Conservation (phyloP, 2,888 invertebrate species). For the Dolomedes plantarius region DNA sequence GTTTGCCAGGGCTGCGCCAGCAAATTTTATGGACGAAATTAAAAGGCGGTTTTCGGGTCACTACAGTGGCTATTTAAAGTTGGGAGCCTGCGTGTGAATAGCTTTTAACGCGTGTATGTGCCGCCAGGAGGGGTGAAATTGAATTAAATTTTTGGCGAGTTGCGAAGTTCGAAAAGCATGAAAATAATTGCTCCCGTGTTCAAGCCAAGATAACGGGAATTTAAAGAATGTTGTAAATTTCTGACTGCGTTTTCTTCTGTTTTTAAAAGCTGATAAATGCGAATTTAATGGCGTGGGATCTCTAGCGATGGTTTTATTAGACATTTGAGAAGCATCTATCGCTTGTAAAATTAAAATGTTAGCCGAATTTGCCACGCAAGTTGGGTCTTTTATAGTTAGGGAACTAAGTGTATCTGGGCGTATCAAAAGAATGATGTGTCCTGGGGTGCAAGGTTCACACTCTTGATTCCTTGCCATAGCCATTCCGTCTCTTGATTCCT, state of each 20-base stretch:
- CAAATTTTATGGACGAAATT: slow-evolving; percentile 66
- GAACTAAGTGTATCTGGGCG: too few relatives aligned
- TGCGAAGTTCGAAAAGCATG: background rate
- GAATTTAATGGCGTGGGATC: background rate
- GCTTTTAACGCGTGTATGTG: slow-evolving; percentile 21
- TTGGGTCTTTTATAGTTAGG: too few relatives aligned
- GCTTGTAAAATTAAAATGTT: too few relatives aligned
- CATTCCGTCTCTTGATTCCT: too few relatives aligned
- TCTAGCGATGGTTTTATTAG: background rate
- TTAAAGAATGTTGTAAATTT: slow-evolving; percentile 2
- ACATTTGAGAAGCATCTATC: too few relatives aligned
- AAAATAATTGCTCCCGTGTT: background rate
- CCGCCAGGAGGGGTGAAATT: slow-evolving; percentile 28
- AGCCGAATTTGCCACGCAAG: too few relatives aligned
- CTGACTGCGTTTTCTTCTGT: background rate
- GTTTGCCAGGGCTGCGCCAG: slow-evolving; percentile 63
- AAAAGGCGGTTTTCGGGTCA: slow-evolving; percentile 68
- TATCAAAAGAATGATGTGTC: too few relatives aligned
- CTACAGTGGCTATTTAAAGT: slow-evolving; percentile 63
- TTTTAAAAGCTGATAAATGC: too few relatives aligned
- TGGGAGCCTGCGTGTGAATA: slow-evolving; percentile 37
- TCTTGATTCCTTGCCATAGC: too few relatives aligned
- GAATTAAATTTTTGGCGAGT: slow-evolving; percentile 34
- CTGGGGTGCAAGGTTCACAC: too few relatives aligned
- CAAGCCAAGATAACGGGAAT: background rate